Evolutionary conservation across 2,113 vertebrate genomes (phyloP).

Genomic region (Gymnogyps californianus): DNA sequence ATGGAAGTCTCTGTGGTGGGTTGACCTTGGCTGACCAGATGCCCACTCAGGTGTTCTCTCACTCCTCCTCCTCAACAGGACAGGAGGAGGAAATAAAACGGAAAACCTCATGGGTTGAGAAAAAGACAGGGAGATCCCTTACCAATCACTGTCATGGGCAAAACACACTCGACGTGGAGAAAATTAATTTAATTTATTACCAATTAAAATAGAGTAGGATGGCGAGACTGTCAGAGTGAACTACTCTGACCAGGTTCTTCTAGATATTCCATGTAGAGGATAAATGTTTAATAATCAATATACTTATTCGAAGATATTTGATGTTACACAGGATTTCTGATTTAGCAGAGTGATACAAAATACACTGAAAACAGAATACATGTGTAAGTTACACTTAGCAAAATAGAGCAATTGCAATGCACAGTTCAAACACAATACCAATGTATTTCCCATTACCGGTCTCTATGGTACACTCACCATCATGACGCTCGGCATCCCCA

Average conservation of each 20-base stretch:
- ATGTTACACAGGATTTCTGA: neutral
- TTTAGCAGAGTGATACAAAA: neutral
- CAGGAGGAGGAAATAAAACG: neutral
- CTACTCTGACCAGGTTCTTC: neutral
- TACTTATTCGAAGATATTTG: neutral
- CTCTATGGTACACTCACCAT: neutral
- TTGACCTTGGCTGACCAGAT: neutral
- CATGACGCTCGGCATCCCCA: fast-evolving
- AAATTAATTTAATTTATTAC: neutral
- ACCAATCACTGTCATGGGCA: neutral
- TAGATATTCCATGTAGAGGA: neutral
- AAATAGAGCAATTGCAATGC: neutral
- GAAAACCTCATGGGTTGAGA: neutral
- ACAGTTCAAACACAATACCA: neutral
- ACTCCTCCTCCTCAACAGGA: neutral
- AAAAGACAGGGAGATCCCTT: neutral
- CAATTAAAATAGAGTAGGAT: neutral
- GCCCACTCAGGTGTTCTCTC: neutral
- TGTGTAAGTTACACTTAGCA: neutral
- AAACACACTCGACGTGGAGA: fast-evolving
- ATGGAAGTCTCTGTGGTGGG: neutral
- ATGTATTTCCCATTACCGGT: neutral
- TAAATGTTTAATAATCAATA: neutral
- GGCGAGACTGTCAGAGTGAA: neutral
- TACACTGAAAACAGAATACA: neutral